phyloP scores from a whole-genome alignment of 2,113 vertebrate species.

The Piliocolobus tephrosceles region DNA sequence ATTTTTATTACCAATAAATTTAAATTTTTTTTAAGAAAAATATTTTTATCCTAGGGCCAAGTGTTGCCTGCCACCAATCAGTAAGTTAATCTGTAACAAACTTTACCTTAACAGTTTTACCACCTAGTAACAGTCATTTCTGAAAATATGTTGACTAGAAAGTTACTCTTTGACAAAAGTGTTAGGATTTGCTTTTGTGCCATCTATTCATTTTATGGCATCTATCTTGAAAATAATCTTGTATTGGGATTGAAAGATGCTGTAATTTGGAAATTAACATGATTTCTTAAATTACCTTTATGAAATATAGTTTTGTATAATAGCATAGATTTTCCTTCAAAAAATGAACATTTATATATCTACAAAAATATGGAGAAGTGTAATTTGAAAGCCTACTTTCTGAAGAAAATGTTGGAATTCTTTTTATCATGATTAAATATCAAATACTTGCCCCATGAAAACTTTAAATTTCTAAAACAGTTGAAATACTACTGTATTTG shows the following conservation, averaged over 20 bases:
- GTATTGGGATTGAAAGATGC: not conserved
- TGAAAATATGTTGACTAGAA: constrained; percentile 28
- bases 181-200: not conserved
- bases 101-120: not conserved
- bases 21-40: constrained; percentile 39
- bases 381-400: constrained; percentile 15
- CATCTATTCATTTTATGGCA: not conserved
- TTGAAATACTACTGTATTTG: constrained; percentile 3
- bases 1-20: constrained; percentile 62
- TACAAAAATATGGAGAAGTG: not conserved
- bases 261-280: not conserved
- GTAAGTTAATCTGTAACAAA: not conserved
- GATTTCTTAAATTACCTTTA: not conserved
- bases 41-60: constrained; percentile 31
- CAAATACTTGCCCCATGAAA: not conserved
- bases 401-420: constrained; percentile 1
- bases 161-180: not conserved
- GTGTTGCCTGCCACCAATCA: not conserved
- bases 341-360: constrained; percentile 10
- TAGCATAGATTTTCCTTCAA: not conserved
- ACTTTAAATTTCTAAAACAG: not conserved
- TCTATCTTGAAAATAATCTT: not conserved
- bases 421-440: constrained; percentile 32
- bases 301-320: not conserved
- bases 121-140: not conserved